A percentile compares a stretch with the other conserved stretches of the same genome.
These are phyloP conservation scores for Pantala flavescens DNA, from an alignment of 1,140 invertebrate species.

Conservation along the genomic window DNA sequence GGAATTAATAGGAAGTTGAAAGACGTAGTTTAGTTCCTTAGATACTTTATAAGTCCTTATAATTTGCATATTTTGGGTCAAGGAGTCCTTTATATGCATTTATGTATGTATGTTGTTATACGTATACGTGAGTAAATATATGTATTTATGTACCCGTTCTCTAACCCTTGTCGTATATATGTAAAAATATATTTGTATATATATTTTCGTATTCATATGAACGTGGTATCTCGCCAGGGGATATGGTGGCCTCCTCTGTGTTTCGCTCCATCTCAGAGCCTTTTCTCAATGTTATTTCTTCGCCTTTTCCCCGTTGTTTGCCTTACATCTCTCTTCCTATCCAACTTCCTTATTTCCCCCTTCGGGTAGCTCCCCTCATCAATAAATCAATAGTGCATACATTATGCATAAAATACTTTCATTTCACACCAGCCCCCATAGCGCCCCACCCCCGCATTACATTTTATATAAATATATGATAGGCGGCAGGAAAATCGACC, in stretches of 20 bases:
- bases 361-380: conserved; percentile 8
- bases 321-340: not conserved
- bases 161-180: too few species aligned
- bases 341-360: conserved; percentile 10
- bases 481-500: conserved; percentile 22
- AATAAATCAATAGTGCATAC: conserved; percentile 17
- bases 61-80: too few species aligned
- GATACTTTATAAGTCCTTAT: too few species aligned
- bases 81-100: too few species aligned
- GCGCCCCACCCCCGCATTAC: not conserved
- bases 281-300: not conserved
- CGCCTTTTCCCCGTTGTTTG: not conserved
- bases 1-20: too few species aligned
- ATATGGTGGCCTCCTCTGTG: not conserved
- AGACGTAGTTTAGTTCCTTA: too few species aligned
- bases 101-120: too few species aligned
- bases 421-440: not conserved
- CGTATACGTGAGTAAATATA: too few species aligned
- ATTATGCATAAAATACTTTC: conserved; percentile 23
- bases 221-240: too few species aligned
- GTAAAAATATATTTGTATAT: too few species aligned
- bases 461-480: conserved; percentile 26
- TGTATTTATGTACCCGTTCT: too few species aligned
- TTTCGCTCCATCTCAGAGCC: not conserved
- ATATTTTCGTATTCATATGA: too few species aligned